Evolutionary conservation across 2,797 vertebrate species (phyloP).

Genomic region (Pelodytes ibericus): DNA sequence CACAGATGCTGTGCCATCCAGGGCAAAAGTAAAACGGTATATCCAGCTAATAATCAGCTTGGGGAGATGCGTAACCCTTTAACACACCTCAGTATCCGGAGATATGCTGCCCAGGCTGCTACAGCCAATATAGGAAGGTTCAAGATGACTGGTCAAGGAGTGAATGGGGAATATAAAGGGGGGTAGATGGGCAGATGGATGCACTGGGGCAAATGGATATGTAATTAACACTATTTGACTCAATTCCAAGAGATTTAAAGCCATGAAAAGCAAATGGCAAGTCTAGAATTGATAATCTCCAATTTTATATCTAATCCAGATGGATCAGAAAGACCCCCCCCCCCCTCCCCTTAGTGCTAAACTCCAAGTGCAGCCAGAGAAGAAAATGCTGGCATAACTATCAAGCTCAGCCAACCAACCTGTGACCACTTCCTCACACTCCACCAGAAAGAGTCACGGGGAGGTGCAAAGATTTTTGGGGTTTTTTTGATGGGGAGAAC

Average conservation of each 20-base stretch:
- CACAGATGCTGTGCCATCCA: slow-evolving; percentile 30
- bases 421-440: too few relatives aligned
- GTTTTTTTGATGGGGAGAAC: too few relatives aligned
- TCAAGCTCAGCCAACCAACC: too few relatives aligned
- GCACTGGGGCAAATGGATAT: neutral
- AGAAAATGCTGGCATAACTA: too few relatives aligned
- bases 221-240: neutral
- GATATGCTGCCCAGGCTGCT: neutral
- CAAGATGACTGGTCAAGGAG: neutral
- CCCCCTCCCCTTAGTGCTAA: too few relatives aligned
- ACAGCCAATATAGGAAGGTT: neutral
- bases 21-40: slow-evolving; percentile 8
- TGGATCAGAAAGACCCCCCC: neutral
- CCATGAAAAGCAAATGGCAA: neutral
- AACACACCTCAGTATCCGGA: neutral
- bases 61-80: slow-evolving; percentile 14
- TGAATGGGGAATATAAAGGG: neutral
- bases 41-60: slow-evolving; percentile 9
- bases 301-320: neutral
- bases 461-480: too few relatives aligned
- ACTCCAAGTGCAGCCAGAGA: too few relatives aligned
- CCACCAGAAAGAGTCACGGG: too few relatives aligned
- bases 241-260: neutral
- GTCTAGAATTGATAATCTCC: neutral
- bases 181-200: neutral